Evolutionary conservation across 2,888 invertebrate genomes (phyloP), one percentile per base, ranked within the genome.

Genomic region (Ametastegia equiseti): DNA sequence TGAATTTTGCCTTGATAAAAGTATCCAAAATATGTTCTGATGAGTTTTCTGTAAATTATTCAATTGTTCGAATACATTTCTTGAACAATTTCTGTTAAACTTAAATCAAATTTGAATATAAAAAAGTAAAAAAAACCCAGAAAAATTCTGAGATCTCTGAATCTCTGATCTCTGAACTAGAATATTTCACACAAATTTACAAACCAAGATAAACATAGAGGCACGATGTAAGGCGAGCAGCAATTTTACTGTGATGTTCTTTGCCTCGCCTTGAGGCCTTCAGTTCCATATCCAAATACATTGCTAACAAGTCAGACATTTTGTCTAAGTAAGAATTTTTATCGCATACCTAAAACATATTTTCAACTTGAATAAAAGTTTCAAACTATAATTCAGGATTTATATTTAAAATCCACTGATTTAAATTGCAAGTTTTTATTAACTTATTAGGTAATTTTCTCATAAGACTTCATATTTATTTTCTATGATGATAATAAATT

Each of bases 261-360:
- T 81, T 87, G 27, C 86, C 89, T 80, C 86, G 87, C 86, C 85
- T 90, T 86, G 92, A 87, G 27, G 91, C 90, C 83, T 91, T 90
- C 65, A 92, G 87, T 87, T 92, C 92, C 89, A 92, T 89, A 83
- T 92, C 92, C 85, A 92, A 88, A 84, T 92, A 92, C 87, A 92
- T 88, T 11, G 92, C 91, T 84, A 92, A 85, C 47, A 92, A 85
- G 83, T 92, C 90, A 42, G 92, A 92, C 92, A 92, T 92, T 80
- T 88, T 88, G 82, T 90, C 91, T 85, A 92, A 86, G 86, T 92
- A 92, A 78, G 85, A 83, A 65, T 88, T 86, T 81, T 88, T 88
- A 84, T 92, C 90, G 73, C 89, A 83, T 33, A 88, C 88, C 92
- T 92, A 63, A 67, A 54, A 39, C 23, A 57, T 77, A 39, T 78